phyloP scores from a whole-genome alignment of 35 echinoderm and acorn worm genomes.

The Stichopus chloronotus region DNA sequence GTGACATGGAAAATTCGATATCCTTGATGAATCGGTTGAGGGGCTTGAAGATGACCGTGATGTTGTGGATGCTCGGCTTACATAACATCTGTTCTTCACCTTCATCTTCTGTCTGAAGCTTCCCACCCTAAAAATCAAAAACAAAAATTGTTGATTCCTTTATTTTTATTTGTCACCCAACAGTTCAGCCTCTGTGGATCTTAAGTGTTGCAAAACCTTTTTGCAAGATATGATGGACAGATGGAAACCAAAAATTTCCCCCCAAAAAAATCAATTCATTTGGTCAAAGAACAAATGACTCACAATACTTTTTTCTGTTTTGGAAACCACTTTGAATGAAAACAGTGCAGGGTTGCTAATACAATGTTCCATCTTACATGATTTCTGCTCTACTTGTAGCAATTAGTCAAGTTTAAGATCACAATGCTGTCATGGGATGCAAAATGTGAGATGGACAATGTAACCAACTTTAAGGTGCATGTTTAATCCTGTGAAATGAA shows the following conservation, averaged over 20 bases:
- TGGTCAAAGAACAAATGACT: neutral
- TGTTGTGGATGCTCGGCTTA: conserved; percentile 90
- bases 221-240: neutral
- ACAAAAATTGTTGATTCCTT: neutral
- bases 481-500: no score
- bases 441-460: no score
- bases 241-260: neutral
- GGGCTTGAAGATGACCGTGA: conserved; percentile 94
- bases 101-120: conserved; percentile 84
- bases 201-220: neutral
- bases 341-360: neutral
- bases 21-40: conserved; percentile 89
- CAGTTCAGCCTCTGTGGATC: neutral
- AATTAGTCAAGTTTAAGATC: no score
- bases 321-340: neutral
- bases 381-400: no score
- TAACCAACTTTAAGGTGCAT: no score
- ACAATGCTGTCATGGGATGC: no score
- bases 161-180: neutral
- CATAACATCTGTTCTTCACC: conserved; percentile 92
- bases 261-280: neutral
- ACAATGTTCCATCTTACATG: no score
- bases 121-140: conserved; percentile 78
- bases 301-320: neutral
- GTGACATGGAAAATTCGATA: conserved; percentile 81